A percentile compares a stretch with the other conserved stretches of the same genome.
Conservation (phyloP, 2,113 vertebrate species). For the Nothocercus julius region DNA sequence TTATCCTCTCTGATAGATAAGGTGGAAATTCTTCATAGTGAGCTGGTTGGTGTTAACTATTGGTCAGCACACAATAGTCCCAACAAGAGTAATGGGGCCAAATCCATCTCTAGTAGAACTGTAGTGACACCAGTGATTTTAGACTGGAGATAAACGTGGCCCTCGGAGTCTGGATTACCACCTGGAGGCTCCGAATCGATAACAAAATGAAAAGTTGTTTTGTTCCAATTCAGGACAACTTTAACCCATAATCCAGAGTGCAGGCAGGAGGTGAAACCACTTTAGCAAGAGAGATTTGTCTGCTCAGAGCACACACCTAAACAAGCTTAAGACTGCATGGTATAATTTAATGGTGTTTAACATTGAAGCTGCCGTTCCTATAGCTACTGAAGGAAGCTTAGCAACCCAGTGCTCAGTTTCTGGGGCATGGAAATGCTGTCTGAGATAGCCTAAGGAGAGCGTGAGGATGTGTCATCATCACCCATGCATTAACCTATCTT, state of each 20-base stretch:
- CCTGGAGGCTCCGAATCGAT: neutral
- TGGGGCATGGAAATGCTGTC: neutral
- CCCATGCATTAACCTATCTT: neutral
- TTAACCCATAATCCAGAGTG: neutral
- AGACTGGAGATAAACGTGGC: neutral
- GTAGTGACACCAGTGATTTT: neutral
- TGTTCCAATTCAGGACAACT: slow-evolving; percentile 8
- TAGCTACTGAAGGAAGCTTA: slow-evolving; percentile 14
- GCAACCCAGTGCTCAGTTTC: neutral
- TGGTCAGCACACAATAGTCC: neutral
- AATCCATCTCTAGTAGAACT: neutral
- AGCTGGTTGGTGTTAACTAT: neutral
- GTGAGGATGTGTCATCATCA: neutral
- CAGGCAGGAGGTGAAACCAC: neutral
- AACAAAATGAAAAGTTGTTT: neutral
- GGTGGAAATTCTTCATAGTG: neutral
- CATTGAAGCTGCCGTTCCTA: neutral
- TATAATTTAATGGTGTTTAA: neutral
- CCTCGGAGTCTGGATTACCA: neutral
- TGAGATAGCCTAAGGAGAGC: neutral
- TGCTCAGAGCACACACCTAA: neutral
- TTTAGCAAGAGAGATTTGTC: slow-evolving; percentile 5
- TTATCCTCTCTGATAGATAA: neutral
- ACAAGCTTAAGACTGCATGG: neutral
- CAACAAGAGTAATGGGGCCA: neutral